Conservation (phyloP, 2,888 invertebrate species). For the Anthrax anthrax region DNA sequence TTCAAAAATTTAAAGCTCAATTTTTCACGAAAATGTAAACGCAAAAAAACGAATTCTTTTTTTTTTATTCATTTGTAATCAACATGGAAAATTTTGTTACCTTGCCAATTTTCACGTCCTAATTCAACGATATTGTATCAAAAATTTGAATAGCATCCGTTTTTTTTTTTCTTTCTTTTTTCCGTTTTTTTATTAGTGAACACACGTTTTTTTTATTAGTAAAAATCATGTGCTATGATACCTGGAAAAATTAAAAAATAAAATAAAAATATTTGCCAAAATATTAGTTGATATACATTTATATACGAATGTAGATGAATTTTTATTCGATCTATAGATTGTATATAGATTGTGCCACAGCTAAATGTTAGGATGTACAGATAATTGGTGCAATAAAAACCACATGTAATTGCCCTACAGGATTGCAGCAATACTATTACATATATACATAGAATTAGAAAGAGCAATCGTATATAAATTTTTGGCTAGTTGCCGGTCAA, state of each 20-base stretch:
- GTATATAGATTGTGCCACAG: background rate
- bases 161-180: background rate
- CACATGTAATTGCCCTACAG: conserved; percentile 3
- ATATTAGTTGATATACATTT: background rate
- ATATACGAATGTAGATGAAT: background rate
- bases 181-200: no score
- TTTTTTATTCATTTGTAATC: no score
- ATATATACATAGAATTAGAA: background rate
- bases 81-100: no score
- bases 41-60: no score
- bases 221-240: no score
- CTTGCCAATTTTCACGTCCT: no score
- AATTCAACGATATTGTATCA: background rate
- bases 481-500: background rate
- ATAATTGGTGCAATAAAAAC: conserved; percentile 1
- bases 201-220: no score
- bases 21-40: no score
- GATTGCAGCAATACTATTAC: background rate
- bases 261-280: no score
- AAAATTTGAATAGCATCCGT: background rate
- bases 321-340: no score
- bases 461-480: background rate
- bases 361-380: background rate
- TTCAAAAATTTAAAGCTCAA: no score
- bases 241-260: no score